These are phyloP conservation scores for Cyclura pinguis DNA, from an alignment of 2,797 vertebrate species.

Conservation along the genomic window DNA sequence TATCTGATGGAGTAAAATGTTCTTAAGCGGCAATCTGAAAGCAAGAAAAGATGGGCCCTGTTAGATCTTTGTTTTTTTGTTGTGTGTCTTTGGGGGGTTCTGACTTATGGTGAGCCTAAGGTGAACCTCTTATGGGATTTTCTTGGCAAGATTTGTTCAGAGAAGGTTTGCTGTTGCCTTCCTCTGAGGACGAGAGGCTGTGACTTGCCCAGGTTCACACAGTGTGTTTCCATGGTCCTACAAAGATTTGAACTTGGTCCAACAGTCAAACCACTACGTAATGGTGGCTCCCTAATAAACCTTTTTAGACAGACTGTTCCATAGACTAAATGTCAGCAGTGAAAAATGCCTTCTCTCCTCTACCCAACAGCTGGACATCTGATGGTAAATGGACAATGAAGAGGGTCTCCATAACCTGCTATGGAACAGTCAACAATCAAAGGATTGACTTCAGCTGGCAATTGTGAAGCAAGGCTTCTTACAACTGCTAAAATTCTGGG, in stretches of 20 bases:
- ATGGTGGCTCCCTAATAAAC: no score
- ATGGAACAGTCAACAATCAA: slow-evolving; percentile 6
- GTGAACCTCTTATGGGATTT: no score
- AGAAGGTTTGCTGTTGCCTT: no score
- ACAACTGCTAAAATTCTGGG: not conserved
- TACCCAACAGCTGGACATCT: not conserved
- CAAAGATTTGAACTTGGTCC: no score
- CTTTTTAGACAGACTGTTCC: not conserved
- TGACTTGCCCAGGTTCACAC: no score
- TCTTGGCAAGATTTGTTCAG: no score
- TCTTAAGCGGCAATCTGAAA: not conserved
- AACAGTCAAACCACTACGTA: no score
- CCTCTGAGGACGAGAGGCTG: no score
- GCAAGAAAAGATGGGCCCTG: not conserved
- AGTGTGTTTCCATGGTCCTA: no score
- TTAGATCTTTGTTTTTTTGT: not conserved
- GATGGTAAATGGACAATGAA: not conserved
- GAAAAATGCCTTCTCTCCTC: not conserved
- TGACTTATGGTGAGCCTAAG: no score
- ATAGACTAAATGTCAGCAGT: not conserved
- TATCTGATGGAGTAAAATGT: not conserved
- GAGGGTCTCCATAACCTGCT: not conserved
- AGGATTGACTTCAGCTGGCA: slow-evolving; percentile 37
- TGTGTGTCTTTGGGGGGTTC: no score
- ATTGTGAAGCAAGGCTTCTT: not conserved